phyloP scores from a whole-genome alignment of 2,888 invertebrate genomes.

The Megamerina dolium region DNA sequence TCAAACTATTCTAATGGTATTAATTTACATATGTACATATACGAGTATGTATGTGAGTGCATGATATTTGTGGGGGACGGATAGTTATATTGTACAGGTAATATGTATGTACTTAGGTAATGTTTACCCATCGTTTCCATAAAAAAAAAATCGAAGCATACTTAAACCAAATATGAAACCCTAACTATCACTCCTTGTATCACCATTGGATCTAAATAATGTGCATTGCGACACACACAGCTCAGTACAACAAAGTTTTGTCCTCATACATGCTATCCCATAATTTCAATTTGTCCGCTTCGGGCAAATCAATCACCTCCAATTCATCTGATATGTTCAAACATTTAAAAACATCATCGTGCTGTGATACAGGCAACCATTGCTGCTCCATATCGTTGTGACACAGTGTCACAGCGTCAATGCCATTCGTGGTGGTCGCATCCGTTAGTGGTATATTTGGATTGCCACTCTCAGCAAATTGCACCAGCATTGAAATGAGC shows the following conservation, averaged over 20 bases:
- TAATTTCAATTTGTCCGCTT: conserved; percentile 39
- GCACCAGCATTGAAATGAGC: conserved; percentile 39
- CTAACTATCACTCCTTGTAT: background rate
- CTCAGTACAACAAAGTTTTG: conserved; percentile 26
- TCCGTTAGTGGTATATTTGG: conserved; percentile 36
- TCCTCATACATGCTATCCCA: conserved; percentile 45
- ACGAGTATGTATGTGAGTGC: no score
- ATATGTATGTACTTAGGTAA: no score
- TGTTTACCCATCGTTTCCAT: no score
- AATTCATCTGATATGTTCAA: conserved; percentile 45
- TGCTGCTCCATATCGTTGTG: conserved; percentile 2
- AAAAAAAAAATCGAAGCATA: background rate
- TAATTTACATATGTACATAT: no score
- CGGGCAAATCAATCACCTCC: conserved; percentile 46
- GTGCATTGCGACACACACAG: no score
- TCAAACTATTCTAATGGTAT: no score
- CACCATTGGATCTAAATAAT: no score
- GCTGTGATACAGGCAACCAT: conserved; percentile 36
- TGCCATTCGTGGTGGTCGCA: conserved; percentile 5
- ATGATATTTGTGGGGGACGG: no score
- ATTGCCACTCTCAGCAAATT: conserved; percentile 43
- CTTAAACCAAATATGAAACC: background rate
- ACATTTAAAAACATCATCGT: conserved; percentile 38
- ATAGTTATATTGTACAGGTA: no score
- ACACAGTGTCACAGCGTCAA: conserved; percentile 12